Evolutionary conservation across 2,113 vertebrate genomes (phyloP).

Genomic region (Leptodactylus fuscus): DNA sequence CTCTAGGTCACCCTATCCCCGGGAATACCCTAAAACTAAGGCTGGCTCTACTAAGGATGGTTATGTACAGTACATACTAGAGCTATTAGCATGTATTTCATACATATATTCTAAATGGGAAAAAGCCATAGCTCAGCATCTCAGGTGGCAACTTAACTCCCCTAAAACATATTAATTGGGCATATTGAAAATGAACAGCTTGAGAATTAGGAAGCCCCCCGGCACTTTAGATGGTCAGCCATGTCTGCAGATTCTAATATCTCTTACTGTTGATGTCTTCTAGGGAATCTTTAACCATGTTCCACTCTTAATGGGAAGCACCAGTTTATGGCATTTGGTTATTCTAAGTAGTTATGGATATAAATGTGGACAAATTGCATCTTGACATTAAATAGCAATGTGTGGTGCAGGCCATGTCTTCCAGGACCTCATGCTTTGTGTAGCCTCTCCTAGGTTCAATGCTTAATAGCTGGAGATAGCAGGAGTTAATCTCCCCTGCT

Average conservation of each 20-base stretch:
- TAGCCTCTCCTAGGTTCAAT: background rate
- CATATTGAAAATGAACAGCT: no score
- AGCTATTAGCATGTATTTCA: no score
- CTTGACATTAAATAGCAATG: background rate
- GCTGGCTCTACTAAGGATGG: no score
- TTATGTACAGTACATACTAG: no score
- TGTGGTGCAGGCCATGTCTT: background rate
- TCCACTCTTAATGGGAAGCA: background rate
- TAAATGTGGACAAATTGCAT: background rate
- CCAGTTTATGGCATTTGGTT: background rate
- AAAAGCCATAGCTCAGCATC: no score
- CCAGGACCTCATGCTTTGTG: background rate
- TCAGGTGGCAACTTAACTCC: no score
- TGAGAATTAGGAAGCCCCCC: no score
- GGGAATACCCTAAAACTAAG: background rate
- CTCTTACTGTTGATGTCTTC: background rate
- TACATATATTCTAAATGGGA: no score
- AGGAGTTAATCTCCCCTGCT: slow-evolving; percentile 41
- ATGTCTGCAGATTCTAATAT: no score
- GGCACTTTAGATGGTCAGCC: no score
- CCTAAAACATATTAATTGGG: no score
- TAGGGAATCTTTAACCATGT: background rate
- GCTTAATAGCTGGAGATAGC: slow-evolving; percentile 57
- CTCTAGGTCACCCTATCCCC: no score
- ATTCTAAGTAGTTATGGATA: background rate